These are phyloP conservation scores for Engraulis encrasicolus DNA, from an alignment of 2,113 vertebrate genomes.

Conservation along the genomic window DNA sequence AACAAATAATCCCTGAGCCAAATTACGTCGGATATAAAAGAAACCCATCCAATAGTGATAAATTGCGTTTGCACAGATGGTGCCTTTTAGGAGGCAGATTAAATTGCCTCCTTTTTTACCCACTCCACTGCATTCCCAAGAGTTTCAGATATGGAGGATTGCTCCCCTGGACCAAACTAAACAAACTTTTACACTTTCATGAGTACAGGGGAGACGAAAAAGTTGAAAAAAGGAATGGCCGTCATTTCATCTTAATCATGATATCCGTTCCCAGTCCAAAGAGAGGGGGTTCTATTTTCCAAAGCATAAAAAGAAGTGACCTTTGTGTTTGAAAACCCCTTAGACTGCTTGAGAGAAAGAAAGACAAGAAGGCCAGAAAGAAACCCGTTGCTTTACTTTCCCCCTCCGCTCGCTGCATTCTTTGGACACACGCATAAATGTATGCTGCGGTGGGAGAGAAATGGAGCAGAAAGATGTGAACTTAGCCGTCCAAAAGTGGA, in stretches of 20 bases:
- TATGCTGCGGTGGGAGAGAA: not conserved
- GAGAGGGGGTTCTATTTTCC: conserved; percentile 39
- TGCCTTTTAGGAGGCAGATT: conserved; percentile 28
- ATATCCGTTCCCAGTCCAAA: conserved; percentile 37
- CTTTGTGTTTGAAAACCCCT: conserved; percentile 17
- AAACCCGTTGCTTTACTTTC: too few relatives aligned
- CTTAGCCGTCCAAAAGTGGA: conserved; percentile 25
- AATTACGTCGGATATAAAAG: conserved; percentile 27
- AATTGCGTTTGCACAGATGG: conserved; percentile 45
- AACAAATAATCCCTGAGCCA: conserved; percentile 38
- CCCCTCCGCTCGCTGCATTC: not conserved
- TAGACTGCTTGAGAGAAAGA: conserved; percentile 3
- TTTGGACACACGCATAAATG: not conserved
- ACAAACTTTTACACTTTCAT: conserved; percentile 36
- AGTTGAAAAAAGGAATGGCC: conserved; percentile 4
- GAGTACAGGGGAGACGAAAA: conserved; percentile 13
- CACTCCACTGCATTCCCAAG: conserved; percentile 14
- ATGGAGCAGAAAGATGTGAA: conserved; percentile 26
- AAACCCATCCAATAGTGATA: conserved; percentile 36
- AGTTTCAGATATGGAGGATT: conserved; percentile 35
- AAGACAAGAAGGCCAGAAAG: conserved; percentile 12
- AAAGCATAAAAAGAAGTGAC: conserved; percentile 40
- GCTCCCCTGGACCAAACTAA: conserved; percentile 49
- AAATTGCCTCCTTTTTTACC: conserved; percentile 8
- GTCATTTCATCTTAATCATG: conserved; percentile 45